Evolutionary conservation across 2,113 vertebrate genomes (phyloP).

Genomic region (Mystacornis crossleyi): DNA sequence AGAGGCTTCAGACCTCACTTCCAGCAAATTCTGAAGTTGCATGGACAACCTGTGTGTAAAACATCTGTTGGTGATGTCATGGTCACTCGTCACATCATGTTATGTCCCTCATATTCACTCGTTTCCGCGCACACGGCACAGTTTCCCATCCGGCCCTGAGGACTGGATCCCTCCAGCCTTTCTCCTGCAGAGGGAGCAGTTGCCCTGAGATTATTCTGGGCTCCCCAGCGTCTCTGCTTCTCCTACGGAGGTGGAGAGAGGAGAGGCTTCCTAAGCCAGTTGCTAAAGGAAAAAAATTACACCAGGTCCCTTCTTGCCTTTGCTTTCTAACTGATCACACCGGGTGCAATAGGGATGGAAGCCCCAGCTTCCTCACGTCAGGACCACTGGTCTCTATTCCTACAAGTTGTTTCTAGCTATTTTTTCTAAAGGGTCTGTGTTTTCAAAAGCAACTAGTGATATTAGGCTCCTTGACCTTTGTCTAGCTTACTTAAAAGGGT

Average conservation of each 20-base stretch:
- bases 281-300: not conserved
- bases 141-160: not conserved
- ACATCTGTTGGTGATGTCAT: fast-evolving
- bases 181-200: slow-evolving; percentile 34
- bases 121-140: fast-evolving
- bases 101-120: fast-evolving
- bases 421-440: not conserved
- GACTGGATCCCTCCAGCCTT: not conserved
- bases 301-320: not conserved
- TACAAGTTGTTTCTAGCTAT: not conserved
- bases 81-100: fast-evolving
- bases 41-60: fast-evolving
- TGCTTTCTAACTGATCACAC: not conserved
- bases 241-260: not conserved
- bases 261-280: not conserved
- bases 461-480: not conserved
- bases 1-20: not conserved
- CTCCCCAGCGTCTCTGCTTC: not conserved
- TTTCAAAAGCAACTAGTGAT: not conserved
- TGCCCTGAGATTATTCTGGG: not conserved
- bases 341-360: not conserved
- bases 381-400: not conserved
- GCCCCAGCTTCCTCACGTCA: not conserved
- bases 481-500: not conserved
- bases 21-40: not conserved